Evolutionary conservation across 2,113 vertebrate genomes (phyloP), one percentile per base, ranked within the genome.

Genomic region (Cheirogaleus medius): DNA sequence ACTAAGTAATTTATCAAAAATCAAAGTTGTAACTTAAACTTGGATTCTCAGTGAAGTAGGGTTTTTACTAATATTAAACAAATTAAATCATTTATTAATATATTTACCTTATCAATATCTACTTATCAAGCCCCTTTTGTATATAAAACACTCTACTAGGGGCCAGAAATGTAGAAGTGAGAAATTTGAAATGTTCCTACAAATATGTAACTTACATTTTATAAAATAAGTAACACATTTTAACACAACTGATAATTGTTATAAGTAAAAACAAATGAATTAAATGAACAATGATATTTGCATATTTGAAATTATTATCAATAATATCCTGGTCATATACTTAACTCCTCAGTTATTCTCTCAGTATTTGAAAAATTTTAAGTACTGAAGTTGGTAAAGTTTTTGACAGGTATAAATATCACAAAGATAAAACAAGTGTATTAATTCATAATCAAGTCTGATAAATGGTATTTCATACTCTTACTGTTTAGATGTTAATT

Each of bases 401-500:
- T 87, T 8, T 87, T 58, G 42, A 94, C 1, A 82, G 0, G 11
- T 95, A 97, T 34, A 93, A 96, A 85, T 56, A 91, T 73, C 1
- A 91, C 21, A 88, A 9, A 14, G 29, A 29, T 74, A 60, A 90
- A 95, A 83, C 39, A 95, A 74, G n/a, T 86, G 52, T 1, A 76
- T 93, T 86, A 68, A 76, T 91, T 92, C 14, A 93, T 71, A 95
- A 71, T 60, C 9, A 93, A 37, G 1, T 86, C 63, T 94, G 39
- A 94, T 88, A 29, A 92, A 73, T 96, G 44, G n/a, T 23, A 80
- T 5, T 64, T 86, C 85, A 76, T 68, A 42, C 3, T 91, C 42
- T 47, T 0, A 32, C 8, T 92, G 5, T 94, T 89, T 68, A 71
- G 69, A 52, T 86, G 4, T 1, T 94, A 86, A 95, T 84, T 98